Evolutionary conservation across 2,113 vertebrate species (phyloP).

Genomic region (Podarcis cretensis): DNA sequence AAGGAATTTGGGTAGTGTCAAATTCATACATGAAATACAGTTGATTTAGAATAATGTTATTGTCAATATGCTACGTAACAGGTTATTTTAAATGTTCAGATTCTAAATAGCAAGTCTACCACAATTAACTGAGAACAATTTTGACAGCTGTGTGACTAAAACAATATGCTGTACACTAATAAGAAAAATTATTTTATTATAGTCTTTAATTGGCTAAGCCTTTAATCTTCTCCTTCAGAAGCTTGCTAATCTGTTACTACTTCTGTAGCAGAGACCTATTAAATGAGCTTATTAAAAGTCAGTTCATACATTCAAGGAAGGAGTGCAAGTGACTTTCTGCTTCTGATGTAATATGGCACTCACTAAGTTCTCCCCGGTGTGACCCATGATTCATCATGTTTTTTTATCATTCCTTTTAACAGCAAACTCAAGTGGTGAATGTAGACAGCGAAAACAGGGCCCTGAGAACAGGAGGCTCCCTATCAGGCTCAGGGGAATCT

Average conservation of each 20-base stretch:
- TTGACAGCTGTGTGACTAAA: neutral
- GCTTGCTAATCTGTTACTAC: slow-evolving; percentile 14
- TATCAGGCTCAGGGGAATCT: too few relatives aligned
- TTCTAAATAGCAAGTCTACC: neutral
- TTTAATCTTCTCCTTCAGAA: slow-evolving; percentile 12
- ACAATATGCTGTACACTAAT: neutral
- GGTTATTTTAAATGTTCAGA: neutral
- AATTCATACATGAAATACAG: neutral
- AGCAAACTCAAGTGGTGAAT: neutral
- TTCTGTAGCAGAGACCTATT: slow-evolving; percentile 7
- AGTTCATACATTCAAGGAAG: neutral
- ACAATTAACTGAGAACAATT: neutral
- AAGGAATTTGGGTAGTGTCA: neutral
- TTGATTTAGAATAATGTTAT: neutral
- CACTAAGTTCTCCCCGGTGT: too few relatives aligned
- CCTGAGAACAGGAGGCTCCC: too few relatives aligned
- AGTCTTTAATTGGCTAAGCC: slow-evolving; percentile 16
- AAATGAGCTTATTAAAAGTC: slow-evolving; percentile 12
- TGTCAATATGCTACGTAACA: neutral
- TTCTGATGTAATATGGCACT: neutral
- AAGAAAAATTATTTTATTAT: slow-evolving; percentile 8
- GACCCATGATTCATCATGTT: neutral
- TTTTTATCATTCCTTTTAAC: neutral
- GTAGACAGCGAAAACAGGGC: neutral
- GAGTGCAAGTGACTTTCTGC: neutral